A percentile compares a stretch with the other conserved stretches of the same genome.
Conservation (phyloP, 2,113 vertebrate species). For the Bolborhynchus lineola region DNA sequence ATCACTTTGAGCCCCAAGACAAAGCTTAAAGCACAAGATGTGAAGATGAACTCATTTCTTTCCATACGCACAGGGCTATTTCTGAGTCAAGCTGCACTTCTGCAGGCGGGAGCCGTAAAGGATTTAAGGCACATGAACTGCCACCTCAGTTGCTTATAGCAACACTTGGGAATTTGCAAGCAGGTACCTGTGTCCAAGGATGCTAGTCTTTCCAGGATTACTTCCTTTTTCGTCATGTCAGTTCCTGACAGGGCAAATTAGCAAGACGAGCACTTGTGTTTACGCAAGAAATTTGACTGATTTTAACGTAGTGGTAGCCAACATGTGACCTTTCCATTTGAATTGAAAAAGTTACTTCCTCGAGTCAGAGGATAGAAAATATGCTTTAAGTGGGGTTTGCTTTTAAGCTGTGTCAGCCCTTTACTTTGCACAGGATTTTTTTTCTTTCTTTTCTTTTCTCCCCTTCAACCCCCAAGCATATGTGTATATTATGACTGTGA, state of each 20-base stretch:
- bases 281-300: not conserved
- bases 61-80: not conserved
- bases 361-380: not conserved
- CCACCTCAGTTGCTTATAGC: not conserved
- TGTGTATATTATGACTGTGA: not conserved
- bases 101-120: not conserved
- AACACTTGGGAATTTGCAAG: not conserved
- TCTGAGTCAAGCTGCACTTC: constrained; percentile 2
- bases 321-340: not conserved
- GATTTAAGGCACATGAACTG: not conserved
- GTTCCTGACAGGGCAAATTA: not conserved
- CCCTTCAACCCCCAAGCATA: fast-evolving
- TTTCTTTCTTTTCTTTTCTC: not conserved
- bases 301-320: not conserved
- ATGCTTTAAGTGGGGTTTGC: not conserved
- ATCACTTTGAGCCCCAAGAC: constrained; percentile 17
- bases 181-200: not conserved
- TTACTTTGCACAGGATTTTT: not conserved
- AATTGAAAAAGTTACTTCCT: not conserved
- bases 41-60: constrained; percentile 39
- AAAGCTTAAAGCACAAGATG: constrained; percentile 19
- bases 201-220: not conserved
- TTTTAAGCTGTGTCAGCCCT: not conserved
- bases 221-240: not conserved
- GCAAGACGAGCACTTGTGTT: not conserved